Evolutionary conservation across 2,797 vertebrate genomes (phyloP).

Genomic region (Danio jaintianensis): DNA sequence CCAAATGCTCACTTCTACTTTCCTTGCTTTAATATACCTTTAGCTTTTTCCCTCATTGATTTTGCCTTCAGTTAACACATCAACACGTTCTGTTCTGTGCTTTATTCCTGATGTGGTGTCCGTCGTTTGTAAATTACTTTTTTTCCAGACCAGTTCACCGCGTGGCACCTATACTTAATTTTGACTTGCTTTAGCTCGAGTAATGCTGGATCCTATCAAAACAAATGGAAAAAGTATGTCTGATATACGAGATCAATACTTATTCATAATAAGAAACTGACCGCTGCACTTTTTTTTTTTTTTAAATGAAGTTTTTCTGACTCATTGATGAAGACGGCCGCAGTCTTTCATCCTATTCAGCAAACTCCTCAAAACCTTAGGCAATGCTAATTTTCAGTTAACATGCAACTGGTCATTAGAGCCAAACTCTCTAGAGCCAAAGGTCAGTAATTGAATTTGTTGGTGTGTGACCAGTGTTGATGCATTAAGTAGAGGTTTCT

Average conservation of each 20-base stretch:
- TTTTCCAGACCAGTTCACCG: conserved; percentile 70
- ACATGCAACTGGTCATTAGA: conserved; percentile 81
- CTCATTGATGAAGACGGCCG: conserved; percentile 32
- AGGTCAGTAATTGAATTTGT: conserved; percentile 84
- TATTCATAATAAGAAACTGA: conserved; percentile 74
- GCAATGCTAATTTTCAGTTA: conserved; percentile 80
- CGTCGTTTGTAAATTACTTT: conserved; percentile 72
- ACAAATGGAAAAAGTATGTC: conserved; percentile 59
- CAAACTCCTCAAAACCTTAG: conserved; percentile 56
- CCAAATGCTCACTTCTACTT: conserved; percentile 64
- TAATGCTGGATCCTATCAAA: conserved; percentile 64
- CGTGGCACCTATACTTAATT: conserved; percentile 66
- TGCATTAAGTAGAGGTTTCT: conserved; percentile 73
- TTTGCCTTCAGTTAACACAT: conserved; percentile 74
- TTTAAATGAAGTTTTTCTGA: conserved; percentile 71
- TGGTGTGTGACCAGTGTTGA: conserved; percentile 75
- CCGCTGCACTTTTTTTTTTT: conserved; percentile 58
- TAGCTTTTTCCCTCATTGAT: conserved; percentile 76
- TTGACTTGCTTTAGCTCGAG: conserved; percentile 56
- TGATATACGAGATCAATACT: conserved; percentile 77
- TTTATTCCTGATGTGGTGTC: conserved; percentile 70
- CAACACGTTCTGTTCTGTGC: conserved; percentile 66
- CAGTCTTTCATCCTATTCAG: conserved; percentile 42
- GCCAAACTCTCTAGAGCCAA: conserved; percentile 73
- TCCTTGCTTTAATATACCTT: conserved; percentile 72